These are phyloP conservation scores for Emydocephalus ijimae DNA, from an alignment of 2,113 vertebrate genomes.

Conservation along the genomic window DNA sequence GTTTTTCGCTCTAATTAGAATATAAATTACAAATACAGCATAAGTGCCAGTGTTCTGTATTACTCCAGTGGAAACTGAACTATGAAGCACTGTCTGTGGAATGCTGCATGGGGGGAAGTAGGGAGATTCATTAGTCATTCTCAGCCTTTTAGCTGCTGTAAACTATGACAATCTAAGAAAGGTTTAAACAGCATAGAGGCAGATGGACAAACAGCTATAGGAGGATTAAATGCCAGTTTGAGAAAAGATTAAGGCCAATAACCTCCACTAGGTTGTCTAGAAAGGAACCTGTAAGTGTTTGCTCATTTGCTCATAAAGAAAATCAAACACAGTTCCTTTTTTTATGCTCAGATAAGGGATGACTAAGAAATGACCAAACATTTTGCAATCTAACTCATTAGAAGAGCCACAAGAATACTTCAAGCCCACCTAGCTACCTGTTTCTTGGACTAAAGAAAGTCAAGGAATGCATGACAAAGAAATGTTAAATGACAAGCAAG, in stretches of 20 bases:
- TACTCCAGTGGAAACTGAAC: not conserved
- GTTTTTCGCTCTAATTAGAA: not conserved
- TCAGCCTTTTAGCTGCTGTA: not conserved
- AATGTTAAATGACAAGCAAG: not conserved
- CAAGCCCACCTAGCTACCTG: not conserved
- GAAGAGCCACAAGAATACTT: not conserved
- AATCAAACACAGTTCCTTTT: not conserved
- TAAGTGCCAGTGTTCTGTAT: not conserved
- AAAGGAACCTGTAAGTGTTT: not conserved
- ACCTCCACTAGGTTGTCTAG: not conserved
- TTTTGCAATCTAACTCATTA: not conserved
- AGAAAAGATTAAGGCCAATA: constrained; percentile 17
- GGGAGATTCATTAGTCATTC: not conserved
- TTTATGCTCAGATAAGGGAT: not conserved
- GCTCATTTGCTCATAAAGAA: not conserved
- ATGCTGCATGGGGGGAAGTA: not conserved
- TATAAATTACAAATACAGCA: not conserved
- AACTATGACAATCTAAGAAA: not conserved
- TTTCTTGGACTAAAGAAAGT: not conserved
- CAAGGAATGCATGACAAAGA: not conserved
- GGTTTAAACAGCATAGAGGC: not conserved
- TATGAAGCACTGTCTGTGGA: not conserved
- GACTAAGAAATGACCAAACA: not conserved
- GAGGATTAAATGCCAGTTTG: constrained; percentile 8
- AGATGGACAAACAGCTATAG: not conserved